Percentiles rank a stretch among this genome's conserved stretches.
These are phyloP conservation scores for Anolis apletophallus DNA, from an alignment of 2,797 vertebrate species.

Conservation along the genomic window DNA sequence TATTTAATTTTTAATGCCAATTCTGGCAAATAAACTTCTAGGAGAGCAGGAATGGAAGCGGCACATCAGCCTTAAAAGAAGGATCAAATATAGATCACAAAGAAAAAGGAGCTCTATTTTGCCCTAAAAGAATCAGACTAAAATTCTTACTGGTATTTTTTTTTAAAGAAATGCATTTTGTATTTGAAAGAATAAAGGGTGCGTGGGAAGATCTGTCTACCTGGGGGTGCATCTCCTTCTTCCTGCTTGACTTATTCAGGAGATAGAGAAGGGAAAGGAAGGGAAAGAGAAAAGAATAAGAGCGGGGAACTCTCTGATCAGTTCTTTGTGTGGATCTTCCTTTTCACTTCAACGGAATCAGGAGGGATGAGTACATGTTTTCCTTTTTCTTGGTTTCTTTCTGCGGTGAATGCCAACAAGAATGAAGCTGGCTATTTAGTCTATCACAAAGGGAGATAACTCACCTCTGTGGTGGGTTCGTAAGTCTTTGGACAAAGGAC, in stretches of 20 bases:
- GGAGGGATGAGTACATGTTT: too few relatives aligned
- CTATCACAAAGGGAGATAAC: neutral
- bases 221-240: neutral
- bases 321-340: neutral
- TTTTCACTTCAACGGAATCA: neutral
- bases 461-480: neutral
- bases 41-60: neutral
- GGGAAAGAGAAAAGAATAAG: neutral
- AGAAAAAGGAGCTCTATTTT: neutral
- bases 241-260: conserved; percentile 11
- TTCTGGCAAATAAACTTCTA: conserved; percentile 9
- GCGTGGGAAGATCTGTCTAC: neutral
- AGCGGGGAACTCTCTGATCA: too few relatives aligned
- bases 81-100: conserved; percentile 29
- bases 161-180: neutral
- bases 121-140: neutral
- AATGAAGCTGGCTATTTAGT: neutral
- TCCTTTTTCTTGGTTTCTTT: neutral
- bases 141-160: neutral
- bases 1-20: conserved; percentile 17
- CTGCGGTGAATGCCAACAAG: neutral
- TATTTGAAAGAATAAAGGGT: neutral
- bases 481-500: neutral
- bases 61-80: neutral
- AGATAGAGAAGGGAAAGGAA: neutral